Evolutionary conservation across 2,888 invertebrate species (phyloP), one percentile per base, ranked within the genome.

Genomic region (Megaustenia siamemsis): DNA sequence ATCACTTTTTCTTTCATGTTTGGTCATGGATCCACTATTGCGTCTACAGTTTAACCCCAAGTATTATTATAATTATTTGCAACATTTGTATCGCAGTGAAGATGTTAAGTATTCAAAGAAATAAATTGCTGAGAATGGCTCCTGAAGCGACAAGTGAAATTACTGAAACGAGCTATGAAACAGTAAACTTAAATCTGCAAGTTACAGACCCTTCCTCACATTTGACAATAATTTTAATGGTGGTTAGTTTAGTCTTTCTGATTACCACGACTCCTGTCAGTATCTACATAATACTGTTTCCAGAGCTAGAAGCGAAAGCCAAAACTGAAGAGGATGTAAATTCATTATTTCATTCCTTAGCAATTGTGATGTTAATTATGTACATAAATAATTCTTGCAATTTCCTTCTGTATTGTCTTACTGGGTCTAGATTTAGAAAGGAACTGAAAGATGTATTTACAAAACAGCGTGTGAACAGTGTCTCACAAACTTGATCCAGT

Each of bases 21-120:
- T 93, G 92, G 91, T 89, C 91, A 10, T 92, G 91, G 90, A 89
- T 93, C 40, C 92, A 93, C 87, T 85, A 91, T 24, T 86, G 88
- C 63, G 85, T 89, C 12, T 91, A 89, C 86, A 90, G 89, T 75
- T 73, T 90, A 15, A 76, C 92, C 24, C 93, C 93, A 1, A 90
- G 90, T 32, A 18, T 86, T 38, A 83, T 92, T 28, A 87, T 93
- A 43, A 83, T 91, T 18, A 71, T 89, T 40, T 91, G 90, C 18
- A 93, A 92, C 86, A 43, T 86, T 15, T 88, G 88, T 56, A 92
- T 92, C 73, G 84, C 91, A 3, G 77, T 88, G 15, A 73, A 63
- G 49, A 79, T 85, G 4, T 35, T 69, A 0, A 24, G 49, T 1
- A 85, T 79, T 60, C 73, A 49, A 4, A 45, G 82, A 56, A 77